Base-by-base conservation (phyloP, 1,140 invertebrate genomes). In the Pogonomyrmex californicus region DNA sequence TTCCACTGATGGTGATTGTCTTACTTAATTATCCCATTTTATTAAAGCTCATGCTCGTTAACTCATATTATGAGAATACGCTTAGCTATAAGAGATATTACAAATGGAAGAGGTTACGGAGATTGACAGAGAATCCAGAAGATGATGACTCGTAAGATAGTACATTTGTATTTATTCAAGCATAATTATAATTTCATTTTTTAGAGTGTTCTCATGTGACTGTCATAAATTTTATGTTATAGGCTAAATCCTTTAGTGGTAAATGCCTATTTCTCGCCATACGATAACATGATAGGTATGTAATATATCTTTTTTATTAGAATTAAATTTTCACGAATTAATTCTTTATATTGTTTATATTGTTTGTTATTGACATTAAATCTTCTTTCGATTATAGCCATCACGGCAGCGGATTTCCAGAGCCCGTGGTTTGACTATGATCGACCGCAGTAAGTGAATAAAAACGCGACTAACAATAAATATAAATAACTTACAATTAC, bases 391-490 rank as follows among this genome's bases (percentile, higher is more conserved):
- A 44, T 41, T 10, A 41, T 9, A 91, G 89, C 63, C 0, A 41
- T 91, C 2, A 54, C 82, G 2, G 89, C 89, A 1, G 89, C 71
- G 3, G 88, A 91, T 47, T 88, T 91, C 1, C 89, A 91, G 23
- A 88, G 41, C 36, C 89, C 89, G 51, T 63, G 90, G n/a, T 91
- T 90, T 6, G 81, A 47, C 56, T 56, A 47, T 2, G 41, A 54
- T n/a, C 82, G 88, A 58, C 88, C 88, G 49, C 82, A 62, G 89
- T 90, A 85, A 90, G 56, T 87, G 17, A 14, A 65, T 9, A 2
- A 33, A 0, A 30, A 38, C 0, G 10, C 2, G 0, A 12, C 4
- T 7, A 6, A 1, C 3, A 44, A 10, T 33, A 51, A 36, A 30
- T 49, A 47, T 0, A 73, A 44, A 54, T 54, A 41, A 71, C 5